phyloP scores from a whole-genome alignment of 2,888 invertebrate species.

The Zonitis immaculata region DNA sequence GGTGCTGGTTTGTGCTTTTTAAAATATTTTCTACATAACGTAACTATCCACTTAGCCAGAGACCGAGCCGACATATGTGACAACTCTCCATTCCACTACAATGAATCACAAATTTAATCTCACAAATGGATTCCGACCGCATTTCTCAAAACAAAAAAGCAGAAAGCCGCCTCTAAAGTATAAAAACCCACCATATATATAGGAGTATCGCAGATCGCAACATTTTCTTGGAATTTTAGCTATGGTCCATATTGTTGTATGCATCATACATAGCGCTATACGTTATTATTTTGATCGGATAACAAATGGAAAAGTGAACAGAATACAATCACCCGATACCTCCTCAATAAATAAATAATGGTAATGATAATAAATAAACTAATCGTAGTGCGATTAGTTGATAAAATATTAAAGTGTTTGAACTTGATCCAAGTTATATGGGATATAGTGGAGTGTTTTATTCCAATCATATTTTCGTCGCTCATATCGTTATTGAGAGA shows the following conservation, averaged over 20 bases:
- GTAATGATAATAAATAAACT: not conserved
- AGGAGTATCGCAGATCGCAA: too few relatives aligned
- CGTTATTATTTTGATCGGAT: too few relatives aligned
- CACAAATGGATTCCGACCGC: slow-evolving; percentile 60
- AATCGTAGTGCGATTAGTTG: not conserved
- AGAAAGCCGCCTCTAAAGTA: slow-evolving; percentile 4
- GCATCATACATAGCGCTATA: too few relatives aligned
- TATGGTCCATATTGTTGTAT: too few relatives aligned
- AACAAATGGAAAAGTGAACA: too few relatives aligned
- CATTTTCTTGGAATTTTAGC: too few relatives aligned
- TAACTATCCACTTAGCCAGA: slow-evolving; percentile 49
- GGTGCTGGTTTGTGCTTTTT: slow-evolving; percentile 40
- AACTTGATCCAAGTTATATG: slow-evolving; percentile 1
- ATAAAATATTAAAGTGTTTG: slow-evolving; percentile 1
- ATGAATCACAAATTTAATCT: slow-evolving; percentile 68
- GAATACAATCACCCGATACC: not conserved
- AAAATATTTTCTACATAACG: slow-evolving; percentile 48
- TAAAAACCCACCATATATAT: too few relatives aligned
- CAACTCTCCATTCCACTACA: slow-evolving; percentile 55
- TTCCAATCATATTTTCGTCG: slow-evolving; percentile 38
- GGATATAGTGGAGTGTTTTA: slow-evolving; percentile 22
- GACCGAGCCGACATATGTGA: slow-evolving; percentile 59
- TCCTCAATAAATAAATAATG: not conserved
- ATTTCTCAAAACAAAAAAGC: slow-evolving; percentile 27
- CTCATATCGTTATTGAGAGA: slow-evolving; percentile 34